Percentiles rank a stretch among this genome's conserved stretches.
phyloP scores from a whole-genome alignment of 2,797 vertebrate species.

The Cryptoblepharus egeriae region DNA sequence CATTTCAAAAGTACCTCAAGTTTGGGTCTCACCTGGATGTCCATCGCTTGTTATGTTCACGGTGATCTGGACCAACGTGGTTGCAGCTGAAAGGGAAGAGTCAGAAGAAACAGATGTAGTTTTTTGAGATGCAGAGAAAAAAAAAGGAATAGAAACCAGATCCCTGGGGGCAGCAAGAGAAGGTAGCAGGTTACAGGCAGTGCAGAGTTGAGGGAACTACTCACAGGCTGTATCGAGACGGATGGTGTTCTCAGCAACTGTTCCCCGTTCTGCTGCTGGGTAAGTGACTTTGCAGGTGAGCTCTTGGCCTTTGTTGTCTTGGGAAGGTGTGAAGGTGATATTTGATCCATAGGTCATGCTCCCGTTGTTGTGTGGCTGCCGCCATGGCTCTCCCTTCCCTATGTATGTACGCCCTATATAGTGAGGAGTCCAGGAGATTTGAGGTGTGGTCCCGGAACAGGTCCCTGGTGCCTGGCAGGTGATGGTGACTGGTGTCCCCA shows the following conservation, averaged over 20 bases:
- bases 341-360: not conserved
- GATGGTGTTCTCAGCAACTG: rapidly evolving
- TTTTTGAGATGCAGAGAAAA: not conserved
- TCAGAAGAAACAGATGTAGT: too few relatives aligned
- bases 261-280: rapidly evolving
- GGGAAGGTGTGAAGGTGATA: slow-evolving; percentile 16
- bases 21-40: not conserved
- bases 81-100: slow-evolving; percentile 6
- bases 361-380: not conserved
- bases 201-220: not conserved
- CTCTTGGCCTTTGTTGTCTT: not conserved
- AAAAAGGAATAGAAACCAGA: too few relatives aligned
- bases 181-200: too few relatives aligned
- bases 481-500: rapidly evolving
- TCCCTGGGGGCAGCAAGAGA: not conserved
- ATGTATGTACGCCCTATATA: not conserved
- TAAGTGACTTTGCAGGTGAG: slow-evolving; percentile 32
- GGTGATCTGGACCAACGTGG: not conserved
- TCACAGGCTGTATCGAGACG: slow-evolving; percentile 25
- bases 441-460: not conserved
- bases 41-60: rapidly evolving
- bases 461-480: slow-evolving; percentile 26
- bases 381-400: not conserved
- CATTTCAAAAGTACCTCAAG: not conserved
- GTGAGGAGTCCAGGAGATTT: slow-evolving; percentile 47